phyloP scores from a whole-genome alignment of 2,797 vertebrate species.

The Forpus xanthops region DNA sequence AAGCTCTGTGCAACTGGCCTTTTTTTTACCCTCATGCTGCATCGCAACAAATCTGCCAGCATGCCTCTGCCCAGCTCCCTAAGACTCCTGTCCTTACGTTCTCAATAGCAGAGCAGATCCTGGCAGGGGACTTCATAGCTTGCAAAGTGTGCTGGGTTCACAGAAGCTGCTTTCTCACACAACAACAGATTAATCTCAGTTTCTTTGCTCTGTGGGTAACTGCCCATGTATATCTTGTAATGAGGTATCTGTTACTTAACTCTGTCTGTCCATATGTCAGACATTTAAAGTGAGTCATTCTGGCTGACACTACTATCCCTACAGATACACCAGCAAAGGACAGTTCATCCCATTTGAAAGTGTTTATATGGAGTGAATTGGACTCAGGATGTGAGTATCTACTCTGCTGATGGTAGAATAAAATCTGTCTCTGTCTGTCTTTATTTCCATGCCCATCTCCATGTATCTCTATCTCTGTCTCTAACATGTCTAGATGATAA shows the following conservation, averaged over 20 bases:
- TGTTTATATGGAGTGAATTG: neutral
- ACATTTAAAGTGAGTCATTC: neutral
- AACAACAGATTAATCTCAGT: neutral
- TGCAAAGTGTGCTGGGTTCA: neutral
- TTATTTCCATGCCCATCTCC: neutral
- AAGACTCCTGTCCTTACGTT: neutral
- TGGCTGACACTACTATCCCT: neutral
- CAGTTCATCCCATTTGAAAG: neutral
- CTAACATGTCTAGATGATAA: no score
- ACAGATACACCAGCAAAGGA: neutral
- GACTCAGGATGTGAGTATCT: neutral
- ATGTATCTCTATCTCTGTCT: neutral
- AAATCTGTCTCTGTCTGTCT: neutral
- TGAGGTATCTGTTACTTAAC: neutral
- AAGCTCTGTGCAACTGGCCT: neutral
- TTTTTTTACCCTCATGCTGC: neutral
- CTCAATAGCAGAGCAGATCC: neutral
- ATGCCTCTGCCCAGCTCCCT: neutral
- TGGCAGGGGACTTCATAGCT: neutral
- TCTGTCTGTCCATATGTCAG: neutral
- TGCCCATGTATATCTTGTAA: neutral
- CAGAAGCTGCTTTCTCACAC: neutral
- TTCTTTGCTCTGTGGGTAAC: neutral
- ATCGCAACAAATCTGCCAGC: neutral
- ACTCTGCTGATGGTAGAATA: neutral